Conservation (phyloP, 2,113 vertebrate species). For the Forbesichthys agassizii region DNA sequence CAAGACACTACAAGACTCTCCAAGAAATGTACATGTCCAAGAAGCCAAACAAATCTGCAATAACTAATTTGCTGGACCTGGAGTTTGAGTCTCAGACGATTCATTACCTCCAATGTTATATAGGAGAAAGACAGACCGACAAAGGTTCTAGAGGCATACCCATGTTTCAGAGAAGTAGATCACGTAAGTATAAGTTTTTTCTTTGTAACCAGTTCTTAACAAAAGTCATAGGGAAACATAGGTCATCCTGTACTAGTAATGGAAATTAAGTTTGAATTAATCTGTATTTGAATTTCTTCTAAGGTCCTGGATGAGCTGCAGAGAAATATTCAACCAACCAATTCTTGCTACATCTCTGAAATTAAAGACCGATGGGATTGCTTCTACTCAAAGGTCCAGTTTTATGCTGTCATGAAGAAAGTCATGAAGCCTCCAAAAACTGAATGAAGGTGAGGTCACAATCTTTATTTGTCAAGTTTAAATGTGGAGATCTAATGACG, state of each 20-base stretch:
- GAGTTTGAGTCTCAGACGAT: slow-evolving; percentile 20
- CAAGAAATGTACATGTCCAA: slow-evolving; percentile 32
- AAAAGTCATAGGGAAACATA: neutral
- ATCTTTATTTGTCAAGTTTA: neutral
- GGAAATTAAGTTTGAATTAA: neutral
- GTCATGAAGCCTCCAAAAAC: slow-evolving; percentile 6
- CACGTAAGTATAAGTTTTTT: neutral
- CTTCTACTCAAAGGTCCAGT: slow-evolving; percentile 33
- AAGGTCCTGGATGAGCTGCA: slow-evolving; percentile 4
- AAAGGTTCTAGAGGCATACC: slow-evolving; percentile 22
- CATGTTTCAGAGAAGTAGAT: slow-evolving; percentile 23
- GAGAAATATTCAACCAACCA: neutral
- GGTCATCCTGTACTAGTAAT: neutral
- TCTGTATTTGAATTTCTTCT: neutral
- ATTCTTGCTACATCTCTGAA: neutral
- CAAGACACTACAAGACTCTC: slow-evolving; percentile 30
- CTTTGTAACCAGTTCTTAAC: too few species aligned
- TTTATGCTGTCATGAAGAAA: slow-evolving; percentile 32
- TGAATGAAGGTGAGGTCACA: slow-evolving; percentile 1
- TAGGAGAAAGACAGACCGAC: slow-evolving; percentile 34
- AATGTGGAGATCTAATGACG: slow-evolving; percentile 4
- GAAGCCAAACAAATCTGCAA: slow-evolving; percentile 31
- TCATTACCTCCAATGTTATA: slow-evolving; percentile 26
- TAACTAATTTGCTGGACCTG: slow-evolving; percentile 28
- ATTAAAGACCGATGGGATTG: neutral